Base-by-base conservation (phyloP, 2,888 invertebrate species). In the Cabera pusaria region DNA sequence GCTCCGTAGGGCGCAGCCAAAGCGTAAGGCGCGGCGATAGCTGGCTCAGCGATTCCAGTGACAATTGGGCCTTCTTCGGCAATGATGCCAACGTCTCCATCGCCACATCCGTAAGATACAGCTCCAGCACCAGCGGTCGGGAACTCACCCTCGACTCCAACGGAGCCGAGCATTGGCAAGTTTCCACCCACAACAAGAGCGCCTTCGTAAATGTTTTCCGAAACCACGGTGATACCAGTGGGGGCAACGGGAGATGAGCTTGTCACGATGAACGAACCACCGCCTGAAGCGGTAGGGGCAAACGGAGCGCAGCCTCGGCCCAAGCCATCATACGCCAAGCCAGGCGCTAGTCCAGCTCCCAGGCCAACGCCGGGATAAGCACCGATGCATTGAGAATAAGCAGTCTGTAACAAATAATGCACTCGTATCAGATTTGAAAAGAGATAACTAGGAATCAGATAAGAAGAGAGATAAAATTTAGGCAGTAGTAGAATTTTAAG, bases 141-240 rank as follows among this genome's bases (percentile, higher is more conserved):
- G n/a, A 58, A 37, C 1, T 36, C 26, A 3, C 63, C 63, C 27
- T 54, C 51, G 0, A 61, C 28, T 2, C 38, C 44, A 3, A 59
- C 56, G 2, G 57, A 39, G 4, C 59, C 57, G 6, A 59, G 25
- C 34, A 61, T 49, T 0, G 59, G 61, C 6, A 59, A 29, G 24
- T 51, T 49, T 0, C 57, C 60, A 16, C 37, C 27, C 4, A 50
- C 44, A 7, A 20, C 27, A 1, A 70, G 18, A 12, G 50, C 22
- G 3, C 71, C 71, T 44, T 64, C 62, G 11, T 64, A 58, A 1
- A 48, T 49, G 32, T 69, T 72, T 25, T 68, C 64, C 19, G 70
- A 65, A 2, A 56, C 12, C 1, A 54, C 32, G 4, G 43, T 29
- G 1, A 54, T 20, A 2, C 57, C 57, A n/a, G 31, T 44, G 2